Conservation (phyloP, 2,113 vertebrate genomes). For the Scalopus aquaticus region DNA sequence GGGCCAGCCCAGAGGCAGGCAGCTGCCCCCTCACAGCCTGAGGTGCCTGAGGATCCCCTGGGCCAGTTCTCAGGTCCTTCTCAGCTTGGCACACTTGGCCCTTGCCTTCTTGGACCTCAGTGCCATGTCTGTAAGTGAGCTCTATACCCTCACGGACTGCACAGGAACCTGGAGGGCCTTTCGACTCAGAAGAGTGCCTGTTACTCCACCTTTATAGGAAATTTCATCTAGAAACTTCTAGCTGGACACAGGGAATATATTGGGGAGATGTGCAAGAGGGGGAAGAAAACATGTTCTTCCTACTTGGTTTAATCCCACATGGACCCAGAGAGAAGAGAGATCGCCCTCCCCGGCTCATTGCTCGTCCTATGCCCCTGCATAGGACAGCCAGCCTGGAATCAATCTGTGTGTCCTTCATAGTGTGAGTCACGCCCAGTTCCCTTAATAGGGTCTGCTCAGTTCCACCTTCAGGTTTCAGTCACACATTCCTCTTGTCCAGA, state of each 20-base stretch:
- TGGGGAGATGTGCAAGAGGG: neutral
- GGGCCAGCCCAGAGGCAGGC: neutral
- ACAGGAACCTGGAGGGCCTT: neutral
- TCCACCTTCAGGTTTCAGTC: neutral
- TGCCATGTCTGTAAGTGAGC: no score
- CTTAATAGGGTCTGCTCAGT: no score
- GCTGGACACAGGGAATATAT: neutral
- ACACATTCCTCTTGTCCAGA: neutral
- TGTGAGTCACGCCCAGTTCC: neutral
- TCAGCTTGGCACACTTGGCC: no score
- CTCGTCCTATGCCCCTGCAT: neutral
- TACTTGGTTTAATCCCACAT: neutral
- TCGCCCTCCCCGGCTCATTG: neutral
- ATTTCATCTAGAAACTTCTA: neutral
- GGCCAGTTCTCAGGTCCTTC: neutral
- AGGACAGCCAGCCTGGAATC: neutral
- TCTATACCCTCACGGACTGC: neutral
- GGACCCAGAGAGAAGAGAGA: neutral
- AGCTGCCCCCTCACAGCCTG: neutral
- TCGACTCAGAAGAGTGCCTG: neutral
- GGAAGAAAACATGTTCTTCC: neutral
- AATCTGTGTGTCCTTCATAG: neutral
- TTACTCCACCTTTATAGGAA: neutral
- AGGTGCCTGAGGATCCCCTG: neutral
- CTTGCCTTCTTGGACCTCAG: no score